Percentiles rank a stretch among this genome's conserved stretches.
Evolutionary conservation across 2,113 vertebrate genomes (phyloP).

Genomic region (Paralichthys olivaceus): DNA sequence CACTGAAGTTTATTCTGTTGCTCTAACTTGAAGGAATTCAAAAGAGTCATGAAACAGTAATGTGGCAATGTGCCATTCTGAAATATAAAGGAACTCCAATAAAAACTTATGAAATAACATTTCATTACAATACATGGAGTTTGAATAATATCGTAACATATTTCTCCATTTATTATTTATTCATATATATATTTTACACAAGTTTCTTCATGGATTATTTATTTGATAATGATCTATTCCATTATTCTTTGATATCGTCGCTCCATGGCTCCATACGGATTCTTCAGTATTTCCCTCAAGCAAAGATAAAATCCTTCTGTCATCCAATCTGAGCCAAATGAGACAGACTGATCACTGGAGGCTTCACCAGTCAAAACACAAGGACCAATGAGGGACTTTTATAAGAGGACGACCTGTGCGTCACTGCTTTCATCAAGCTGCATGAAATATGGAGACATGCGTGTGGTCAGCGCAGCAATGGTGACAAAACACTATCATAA

Average conservation of each 20-base stretch:
- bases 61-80: too few relatives aligned
- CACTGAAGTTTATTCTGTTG: too few relatives aligned
- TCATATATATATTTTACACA: not conserved
- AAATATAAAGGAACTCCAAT: too few relatives aligned
- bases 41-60: too few relatives aligned
- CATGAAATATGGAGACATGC: not conserved
- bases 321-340: conserved; percentile 44
- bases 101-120: not conserved
- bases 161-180: not conserved
- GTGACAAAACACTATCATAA: conserved; percentile 50
- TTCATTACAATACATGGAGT: not conserved
- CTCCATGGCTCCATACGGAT: not conserved
- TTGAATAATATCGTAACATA: not conserved
- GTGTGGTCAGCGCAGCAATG: conserved; percentile 40
- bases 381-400: not conserved
- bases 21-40: too few relatives aligned
- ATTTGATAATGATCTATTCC: not conserved
- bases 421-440: too few relatives aligned
- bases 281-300: conserved; percentile 15
- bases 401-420: not conserved
- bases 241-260: not conserved
- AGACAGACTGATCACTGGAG: conserved; percentile 57
- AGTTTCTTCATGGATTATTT: not conserved
- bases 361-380: conserved; percentile 25
- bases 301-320: not conserved